Evolutionary conservation across 1,140 invertebrate species (phyloP).

Genomic region (Bathynomus jamesi): DNA sequence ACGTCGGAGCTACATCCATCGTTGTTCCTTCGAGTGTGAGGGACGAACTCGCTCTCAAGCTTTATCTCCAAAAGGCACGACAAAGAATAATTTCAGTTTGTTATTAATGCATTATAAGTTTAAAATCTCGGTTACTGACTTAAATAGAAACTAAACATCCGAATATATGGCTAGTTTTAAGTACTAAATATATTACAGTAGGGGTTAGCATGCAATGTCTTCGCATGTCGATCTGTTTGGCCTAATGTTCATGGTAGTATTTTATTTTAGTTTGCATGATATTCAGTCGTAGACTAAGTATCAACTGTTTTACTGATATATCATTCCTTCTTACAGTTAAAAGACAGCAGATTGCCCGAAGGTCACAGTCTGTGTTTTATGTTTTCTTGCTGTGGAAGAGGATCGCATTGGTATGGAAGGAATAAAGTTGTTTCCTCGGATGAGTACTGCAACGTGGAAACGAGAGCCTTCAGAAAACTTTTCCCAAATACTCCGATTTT

Average conservation of each 20-base stretch:
- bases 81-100: conserved; percentile 6
- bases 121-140: conserved; percentile 2
- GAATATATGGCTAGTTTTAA: no score
- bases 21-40: conserved; percentile 39
- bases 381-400: conserved; percentile 53
- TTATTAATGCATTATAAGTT: neutral
- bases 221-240: no score
- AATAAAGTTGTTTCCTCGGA: neutral
- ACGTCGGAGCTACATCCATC: conserved; percentile 41
- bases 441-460: conserved; percentile 47
- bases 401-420: conserved; percentile 41
- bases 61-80: conserved; percentile 36
- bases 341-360: conserved; percentile 41
- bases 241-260: no score
- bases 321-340: conserved; percentile 41
- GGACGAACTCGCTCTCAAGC: conserved; percentile 37
- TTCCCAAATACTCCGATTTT: conserved; percentile 53
- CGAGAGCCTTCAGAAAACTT: conserved; percentile 49
- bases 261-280: no score
- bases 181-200: no score
- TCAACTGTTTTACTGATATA: no score
- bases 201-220: no score
- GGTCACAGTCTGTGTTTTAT: conserved; percentile 50
- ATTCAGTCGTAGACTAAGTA: no score
- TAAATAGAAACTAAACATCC: no score